Evolutionary conservation across 2,113 vertebrate genomes (phyloP).

Genomic region (Corythornis cristatus): DNA sequence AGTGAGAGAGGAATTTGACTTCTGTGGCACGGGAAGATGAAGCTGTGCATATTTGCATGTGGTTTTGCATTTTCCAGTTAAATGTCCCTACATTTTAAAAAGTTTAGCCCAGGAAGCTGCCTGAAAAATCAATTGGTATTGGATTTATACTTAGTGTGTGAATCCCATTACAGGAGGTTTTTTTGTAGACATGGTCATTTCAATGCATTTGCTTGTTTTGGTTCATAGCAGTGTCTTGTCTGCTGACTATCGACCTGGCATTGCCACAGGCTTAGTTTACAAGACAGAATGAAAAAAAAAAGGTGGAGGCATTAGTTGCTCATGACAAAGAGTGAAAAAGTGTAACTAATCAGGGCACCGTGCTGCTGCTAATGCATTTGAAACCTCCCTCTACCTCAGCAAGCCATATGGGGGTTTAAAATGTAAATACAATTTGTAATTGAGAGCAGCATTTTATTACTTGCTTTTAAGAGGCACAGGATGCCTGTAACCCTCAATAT

Average conservation of each 20-base stretch:
- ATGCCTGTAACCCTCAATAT: constrained; percentile 66
- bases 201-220: background rate
- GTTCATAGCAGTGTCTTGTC: background rate
- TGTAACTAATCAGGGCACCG: background rate
- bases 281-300: background rate
- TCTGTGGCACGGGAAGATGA: background rate
- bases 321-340: constrained; percentile 19
- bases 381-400: constrained; percentile 26
- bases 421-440: constrained; percentile 72
- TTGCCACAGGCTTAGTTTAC: background rate
- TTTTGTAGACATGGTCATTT: background rate
- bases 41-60: background rate
- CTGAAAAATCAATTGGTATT: background rate
- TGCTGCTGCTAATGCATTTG: constrained; percentile 16
- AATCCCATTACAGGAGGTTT: background rate
- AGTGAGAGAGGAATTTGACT: background rate
- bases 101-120: background rate
- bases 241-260: background rate
- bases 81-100: background rate
- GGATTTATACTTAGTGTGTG: background rate
- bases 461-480: constrained; percentile 71
- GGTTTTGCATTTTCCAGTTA: background rate
- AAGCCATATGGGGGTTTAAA: constrained; percentile 51
- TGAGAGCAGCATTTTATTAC: constrained; percentile 72
- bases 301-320: constrained; percentile 8